These are phyloP conservation scores for Capra hircus DNA, from an alignment of 2,113 vertebrate species.

Conservation along the genomic window DNA sequence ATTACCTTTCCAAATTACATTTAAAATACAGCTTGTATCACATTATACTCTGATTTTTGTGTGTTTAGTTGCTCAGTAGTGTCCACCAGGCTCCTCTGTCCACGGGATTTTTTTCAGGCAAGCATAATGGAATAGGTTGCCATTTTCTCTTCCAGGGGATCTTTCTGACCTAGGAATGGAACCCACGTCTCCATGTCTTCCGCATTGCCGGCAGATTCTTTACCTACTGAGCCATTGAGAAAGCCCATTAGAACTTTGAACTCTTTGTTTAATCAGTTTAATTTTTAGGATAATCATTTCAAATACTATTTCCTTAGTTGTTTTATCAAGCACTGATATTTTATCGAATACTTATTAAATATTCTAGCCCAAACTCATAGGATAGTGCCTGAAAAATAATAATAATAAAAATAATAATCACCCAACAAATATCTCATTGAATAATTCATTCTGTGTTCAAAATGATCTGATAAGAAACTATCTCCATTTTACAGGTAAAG, in stretches of 20 bases:
- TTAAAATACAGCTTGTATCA: conserved; percentile 9
- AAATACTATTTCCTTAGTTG: neutral
- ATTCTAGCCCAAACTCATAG: neutral
- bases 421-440: neutral
- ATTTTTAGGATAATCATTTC: neutral
- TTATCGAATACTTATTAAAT: neutral
- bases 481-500: neutral
- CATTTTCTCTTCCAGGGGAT: neutral
- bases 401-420: neutral
- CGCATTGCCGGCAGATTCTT: neutral
- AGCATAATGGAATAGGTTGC: neutral
- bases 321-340: neutral
- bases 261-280: neutral
- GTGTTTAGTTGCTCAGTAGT: neutral
- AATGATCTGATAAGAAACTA: neutral
- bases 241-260: neutral
- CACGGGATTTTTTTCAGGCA: neutral
- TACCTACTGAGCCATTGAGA: neutral
- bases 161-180: neutral
- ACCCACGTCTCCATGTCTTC: neutral
- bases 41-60: neutral
- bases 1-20: conserved; percentile 38
- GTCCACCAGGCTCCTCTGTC: neutral
- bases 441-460: neutral
- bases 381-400: neutral